phyloP scores from a whole-genome alignment of 2,113 vertebrate genomes.

The Oxyruncus cristatus region DNA sequence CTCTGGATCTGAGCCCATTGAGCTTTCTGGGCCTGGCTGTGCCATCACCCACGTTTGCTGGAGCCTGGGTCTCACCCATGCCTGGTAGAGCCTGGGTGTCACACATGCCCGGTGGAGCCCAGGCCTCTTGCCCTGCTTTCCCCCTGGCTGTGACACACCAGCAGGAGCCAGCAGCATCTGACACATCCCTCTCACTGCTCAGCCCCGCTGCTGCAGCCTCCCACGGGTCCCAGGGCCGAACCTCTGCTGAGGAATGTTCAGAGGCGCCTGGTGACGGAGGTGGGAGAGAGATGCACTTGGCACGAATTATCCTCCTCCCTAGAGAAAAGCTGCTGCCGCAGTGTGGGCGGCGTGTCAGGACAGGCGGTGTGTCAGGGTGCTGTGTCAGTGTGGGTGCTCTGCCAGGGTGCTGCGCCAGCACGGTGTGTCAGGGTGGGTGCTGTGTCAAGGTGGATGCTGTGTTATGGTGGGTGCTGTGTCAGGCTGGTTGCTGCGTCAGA shows the following conservation, averaged over 20 bases:
- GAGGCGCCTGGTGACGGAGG: neutral
- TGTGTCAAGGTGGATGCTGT: too few species aligned
- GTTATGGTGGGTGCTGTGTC: too few species aligned
- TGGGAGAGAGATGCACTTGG: neutral
- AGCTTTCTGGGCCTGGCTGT: neutral
- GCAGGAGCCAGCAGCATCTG: neutral
- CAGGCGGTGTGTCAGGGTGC: neutral
- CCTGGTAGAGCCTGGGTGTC: neutral
- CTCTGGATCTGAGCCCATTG: constrained; percentile 30
- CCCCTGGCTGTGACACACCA: neutral
- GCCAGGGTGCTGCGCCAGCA: too few species aligned
- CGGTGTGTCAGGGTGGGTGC: too few species aligned
- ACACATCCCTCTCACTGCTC: neutral
- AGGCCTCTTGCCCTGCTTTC: neutral
- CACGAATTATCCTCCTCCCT: neutral
- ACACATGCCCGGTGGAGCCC: neutral
- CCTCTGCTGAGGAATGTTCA: neutral
- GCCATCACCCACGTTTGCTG: neutral
- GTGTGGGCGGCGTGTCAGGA: neutral
- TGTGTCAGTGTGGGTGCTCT: neutral
- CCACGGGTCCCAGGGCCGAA: neutral
- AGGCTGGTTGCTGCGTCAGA: too few species aligned
- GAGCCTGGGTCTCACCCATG: too few species aligned
- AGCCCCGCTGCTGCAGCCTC: neutral
- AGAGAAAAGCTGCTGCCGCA: neutral